These are phyloP conservation scores for Melanaphis sacchari DNA, from an alignment of 1,140 invertebrate genomes.

Conservation along the genomic window DNA sequence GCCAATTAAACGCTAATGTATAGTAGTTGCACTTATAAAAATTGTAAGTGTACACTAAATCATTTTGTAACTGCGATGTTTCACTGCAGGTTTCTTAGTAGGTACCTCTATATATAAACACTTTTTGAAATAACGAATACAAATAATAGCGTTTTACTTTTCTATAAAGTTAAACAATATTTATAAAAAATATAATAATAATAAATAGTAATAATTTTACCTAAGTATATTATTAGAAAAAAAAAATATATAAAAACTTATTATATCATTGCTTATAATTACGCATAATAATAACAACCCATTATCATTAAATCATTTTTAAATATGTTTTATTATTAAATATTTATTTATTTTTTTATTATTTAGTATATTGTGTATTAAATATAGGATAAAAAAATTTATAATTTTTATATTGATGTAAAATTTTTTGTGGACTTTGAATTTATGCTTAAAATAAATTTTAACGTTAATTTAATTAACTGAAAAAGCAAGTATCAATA, in stretches of 20 bases:
- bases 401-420: neutral
- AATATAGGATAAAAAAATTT: neutral
- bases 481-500: neutral
- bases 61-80: neutral
- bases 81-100: neutral
- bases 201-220: neutral
- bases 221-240: too few relatives aligned
- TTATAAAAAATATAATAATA: neutral
- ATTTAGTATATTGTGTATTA: neutral
- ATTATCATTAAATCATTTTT: neutral
- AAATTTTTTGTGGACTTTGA: neutral
- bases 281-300: neutral
- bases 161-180: neutral
- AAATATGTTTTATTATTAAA: neutral
- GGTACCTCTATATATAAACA: neutral
- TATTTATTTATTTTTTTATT: neutral
- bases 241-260: neutral
- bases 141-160: neutral
- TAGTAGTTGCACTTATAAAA: conserved; percentile 33
- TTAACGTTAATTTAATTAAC: neutral
- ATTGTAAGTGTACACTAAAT: conserved; percentile 26
- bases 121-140: neutral
- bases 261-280: neutral
- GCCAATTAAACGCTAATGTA: conserved; percentile 28
- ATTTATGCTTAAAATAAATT: neutral